Base-by-base conservation (phyloP, 2,888 invertebrate genomes). In the Volucella bombylans region DNA sequence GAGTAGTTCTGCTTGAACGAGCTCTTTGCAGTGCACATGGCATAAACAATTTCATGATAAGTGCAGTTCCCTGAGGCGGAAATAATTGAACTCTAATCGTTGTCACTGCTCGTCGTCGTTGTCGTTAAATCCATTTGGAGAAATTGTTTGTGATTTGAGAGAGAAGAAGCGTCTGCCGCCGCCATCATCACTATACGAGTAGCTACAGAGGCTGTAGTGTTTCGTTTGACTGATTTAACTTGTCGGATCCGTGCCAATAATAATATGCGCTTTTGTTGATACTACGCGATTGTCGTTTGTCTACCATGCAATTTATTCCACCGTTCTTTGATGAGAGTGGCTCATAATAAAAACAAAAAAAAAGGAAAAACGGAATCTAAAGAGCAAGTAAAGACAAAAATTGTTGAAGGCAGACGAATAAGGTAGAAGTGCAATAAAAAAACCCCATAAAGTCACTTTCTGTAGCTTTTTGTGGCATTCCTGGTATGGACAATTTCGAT, bases 21-120 rank as follows among this genome's bases (percentile, higher is more conserved):
- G 49, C 31, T 71, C 57, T 59, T n/a, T 39, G 41, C 41, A 41
- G 67, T 62, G 82, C 72, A 77, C 62, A 68, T 72, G 67, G 39
- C 78, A 73, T 82, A 18, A 76, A 82, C 52, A 65, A 64, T 76
- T 71, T 50, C 67, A 50, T 50, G 72, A 73, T 78, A 79, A 72
- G 45, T 78, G 62, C 78, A 73, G 62, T 82, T 67, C 65, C 41
- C 14, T 64, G 57, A 73, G 73, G 82, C 82, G 82, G 82, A 82
- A 82, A 82, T 79, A 82, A 82, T 79, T 82, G 73, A 82, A 78
- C 82, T 82, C 52, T 79, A 79, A 82, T 82, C 73, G 64, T 50
- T 73, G 68, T 45, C 52, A 50, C 68, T 73, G 50, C 14, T 38
- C 55, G 59, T 55, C 57, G 57, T 12, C 10, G 59, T 57, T 15